A percentile compares a stretch with the other conserved stretches of the same genome.
Conservation (phyloP, 2,113 vertebrate species). For the Cettia cetti region DNA sequence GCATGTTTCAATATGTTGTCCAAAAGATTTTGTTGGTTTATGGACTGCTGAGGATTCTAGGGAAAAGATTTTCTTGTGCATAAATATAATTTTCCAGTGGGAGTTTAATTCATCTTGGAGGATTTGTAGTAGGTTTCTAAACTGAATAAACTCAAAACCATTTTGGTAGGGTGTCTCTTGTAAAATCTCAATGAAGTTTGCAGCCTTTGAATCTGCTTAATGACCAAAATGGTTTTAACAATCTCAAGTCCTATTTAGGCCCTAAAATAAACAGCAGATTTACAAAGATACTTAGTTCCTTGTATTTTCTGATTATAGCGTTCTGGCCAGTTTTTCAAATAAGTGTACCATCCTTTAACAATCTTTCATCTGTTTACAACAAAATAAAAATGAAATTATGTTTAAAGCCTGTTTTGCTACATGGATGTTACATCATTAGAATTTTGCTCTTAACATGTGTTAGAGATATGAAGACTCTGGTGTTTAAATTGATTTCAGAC, state of each 20-base stretch:
- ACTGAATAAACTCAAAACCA: background rate
- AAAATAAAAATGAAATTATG: background rate
- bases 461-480: background rate
- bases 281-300: background rate
- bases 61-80: background rate
- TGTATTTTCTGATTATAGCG: background rate
- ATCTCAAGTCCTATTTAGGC: background rate
- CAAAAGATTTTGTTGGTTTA: background rate
- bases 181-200: background rate
- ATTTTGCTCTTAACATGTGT: background rate
- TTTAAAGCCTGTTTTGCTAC: background rate
- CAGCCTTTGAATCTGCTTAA: background rate
- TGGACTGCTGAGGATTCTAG: background rate
- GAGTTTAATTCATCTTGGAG: background rate
- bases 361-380: background rate
- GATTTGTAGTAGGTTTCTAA: background rate
- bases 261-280: conserved; percentile 19
- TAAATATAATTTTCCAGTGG: background rate
- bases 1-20: background rate
- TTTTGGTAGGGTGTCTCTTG: background rate
- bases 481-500: background rate
- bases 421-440: background rate
- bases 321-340: background rate
- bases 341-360: background rate
- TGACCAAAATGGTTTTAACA: background rate